These are phyloP conservation scores for Ips typographus DNA, from an alignment of 1,140 invertebrate species.

Conservation along the genomic window DNA sequence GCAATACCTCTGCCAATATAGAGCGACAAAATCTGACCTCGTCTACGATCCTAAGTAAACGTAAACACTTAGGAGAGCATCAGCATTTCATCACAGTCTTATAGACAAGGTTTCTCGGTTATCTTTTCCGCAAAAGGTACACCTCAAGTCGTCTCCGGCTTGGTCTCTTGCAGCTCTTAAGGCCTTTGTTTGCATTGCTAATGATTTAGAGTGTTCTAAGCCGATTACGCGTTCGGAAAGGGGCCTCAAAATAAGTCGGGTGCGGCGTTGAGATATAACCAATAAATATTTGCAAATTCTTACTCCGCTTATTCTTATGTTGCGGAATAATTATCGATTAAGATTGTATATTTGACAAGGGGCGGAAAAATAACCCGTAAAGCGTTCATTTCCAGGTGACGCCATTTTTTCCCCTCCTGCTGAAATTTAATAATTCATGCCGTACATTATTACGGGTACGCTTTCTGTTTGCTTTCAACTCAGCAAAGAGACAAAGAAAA, in stretches of 20 bases:
- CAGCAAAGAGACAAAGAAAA: too few relatives aligned
- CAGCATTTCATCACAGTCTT: constrained; percentile 12
- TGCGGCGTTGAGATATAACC: constrained; percentile 25
- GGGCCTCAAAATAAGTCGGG: constrained; percentile 22
- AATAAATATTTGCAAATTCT: constrained; percentile 21
- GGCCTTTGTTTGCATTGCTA: constrained; percentile 35
- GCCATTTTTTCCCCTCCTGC: too few relatives aligned
- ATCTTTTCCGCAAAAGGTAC: constrained; percentile 25
- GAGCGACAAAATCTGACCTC: too few relatives aligned
- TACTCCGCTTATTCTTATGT: constrained; percentile 15
- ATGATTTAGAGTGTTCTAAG: constrained; percentile 35
- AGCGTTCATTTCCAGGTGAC: too few relatives aligned
- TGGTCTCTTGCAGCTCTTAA: constrained; percentile 21
- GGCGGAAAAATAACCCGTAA: too few relatives aligned
- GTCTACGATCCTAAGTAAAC: neutral
- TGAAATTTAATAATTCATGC: too few relatives aligned
- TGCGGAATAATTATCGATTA: neutral
- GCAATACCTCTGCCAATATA: too few relatives aligned
- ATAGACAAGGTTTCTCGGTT: constrained; percentile 16
- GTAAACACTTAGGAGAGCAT: constrained; percentile 9
- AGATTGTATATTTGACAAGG: too few relatives aligned
- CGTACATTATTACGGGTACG: too few relatives aligned
- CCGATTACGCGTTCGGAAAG: constrained; percentile 32
- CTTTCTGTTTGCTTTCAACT: too few relatives aligned
- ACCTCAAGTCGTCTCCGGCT: constrained; percentile 24